Base-by-base conservation (phyloP, 2,797 vertebrate species). In the Sebastes baramenuke region DNA sequence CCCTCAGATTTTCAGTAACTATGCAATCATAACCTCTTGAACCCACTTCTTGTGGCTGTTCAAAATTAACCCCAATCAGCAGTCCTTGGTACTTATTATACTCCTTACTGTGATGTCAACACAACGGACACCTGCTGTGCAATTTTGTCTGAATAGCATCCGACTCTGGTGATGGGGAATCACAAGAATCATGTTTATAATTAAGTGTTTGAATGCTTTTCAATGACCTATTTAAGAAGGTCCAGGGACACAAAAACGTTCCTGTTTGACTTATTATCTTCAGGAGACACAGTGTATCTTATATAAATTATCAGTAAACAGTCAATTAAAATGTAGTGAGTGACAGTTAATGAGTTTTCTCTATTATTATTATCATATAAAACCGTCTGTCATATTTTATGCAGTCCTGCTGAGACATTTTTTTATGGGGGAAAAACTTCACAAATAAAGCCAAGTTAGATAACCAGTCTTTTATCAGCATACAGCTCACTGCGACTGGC, bases 21-120 rank as follows among this genome's bases (percentile, higher is more conserved):
- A 64, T 42, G 72, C 71, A 87, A 73, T 86, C 68, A 74, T 49
- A 62, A 75, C 46, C 75, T 65, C 77, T 83, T 32, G 32, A 81
- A 78, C 61, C 52, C 60, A 38, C 42, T 70, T 66, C 62, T 59
- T 55, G 60, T 56, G 29, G 34, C 22, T 67, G 38, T 64, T 77
- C 42, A 73, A 81, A 85, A 88, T 84, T 46, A 77, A 79, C 56
- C 56, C 49, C 72, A 89, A 87, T 91, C 81, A 88, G 71, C 46
- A 12, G 12, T 25, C 9, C 20, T 42, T 14, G 20, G 42, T 52
- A 24, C 72, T 77, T 71, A 70, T 74, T 69, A 34, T 38, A 69
- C 52, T 76, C 80, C 80, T 76, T 13, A 55, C 56, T 54, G 56
- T 64, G 75, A 59, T 3, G 30, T 75, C 71, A 87, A 81, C 75